phyloP scores from a whole-genome alignment of 2,888 invertebrate species.

The Trilocha varians region DNA sequence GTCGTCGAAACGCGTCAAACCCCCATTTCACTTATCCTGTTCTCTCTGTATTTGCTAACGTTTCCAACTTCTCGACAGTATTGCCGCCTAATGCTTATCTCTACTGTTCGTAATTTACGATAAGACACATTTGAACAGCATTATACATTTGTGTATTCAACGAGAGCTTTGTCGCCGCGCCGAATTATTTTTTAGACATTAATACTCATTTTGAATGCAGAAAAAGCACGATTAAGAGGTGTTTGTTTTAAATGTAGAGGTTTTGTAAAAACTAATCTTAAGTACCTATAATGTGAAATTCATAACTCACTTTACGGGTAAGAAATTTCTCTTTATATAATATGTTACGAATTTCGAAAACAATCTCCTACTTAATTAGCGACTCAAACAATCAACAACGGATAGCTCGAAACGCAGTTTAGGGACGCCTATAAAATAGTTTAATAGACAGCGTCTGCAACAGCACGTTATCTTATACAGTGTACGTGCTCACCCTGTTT shows the following conservation, averaged over 20 bases:
- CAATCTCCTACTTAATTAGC: too few relatives aligned
- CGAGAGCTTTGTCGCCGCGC: neutral
- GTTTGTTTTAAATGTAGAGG: too few relatives aligned
- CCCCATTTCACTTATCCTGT: constrained; percentile 53
- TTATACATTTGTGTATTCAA: neutral
- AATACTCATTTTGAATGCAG: neutral
- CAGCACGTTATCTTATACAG: constrained; percentile 1
- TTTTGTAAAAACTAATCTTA: too few relatives aligned
- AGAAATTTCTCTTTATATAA: too few relatives aligned
- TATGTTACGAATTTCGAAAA: too few relatives aligned
- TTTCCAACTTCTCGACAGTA: neutral
- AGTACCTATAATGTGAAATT: too few relatives aligned
- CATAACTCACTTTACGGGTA: too few relatives aligned
- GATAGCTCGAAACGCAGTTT: neutral
- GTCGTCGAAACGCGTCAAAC: constrained; percentile 57
- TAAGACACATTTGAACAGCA: neutral
- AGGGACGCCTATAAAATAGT: neutral
- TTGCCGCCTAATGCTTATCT: neutral
- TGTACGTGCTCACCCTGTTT: constrained; percentile 29
- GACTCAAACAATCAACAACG: too few relatives aligned
- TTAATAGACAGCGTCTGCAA: neutral
- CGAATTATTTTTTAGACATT: neutral
- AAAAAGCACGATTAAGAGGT: too few relatives aligned
- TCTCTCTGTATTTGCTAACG: constrained; percentile 28
- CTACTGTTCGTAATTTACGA: neutral